Conservation (phyloP, 2,888 invertebrate genomes). For the Hyles lineata region DNA sequence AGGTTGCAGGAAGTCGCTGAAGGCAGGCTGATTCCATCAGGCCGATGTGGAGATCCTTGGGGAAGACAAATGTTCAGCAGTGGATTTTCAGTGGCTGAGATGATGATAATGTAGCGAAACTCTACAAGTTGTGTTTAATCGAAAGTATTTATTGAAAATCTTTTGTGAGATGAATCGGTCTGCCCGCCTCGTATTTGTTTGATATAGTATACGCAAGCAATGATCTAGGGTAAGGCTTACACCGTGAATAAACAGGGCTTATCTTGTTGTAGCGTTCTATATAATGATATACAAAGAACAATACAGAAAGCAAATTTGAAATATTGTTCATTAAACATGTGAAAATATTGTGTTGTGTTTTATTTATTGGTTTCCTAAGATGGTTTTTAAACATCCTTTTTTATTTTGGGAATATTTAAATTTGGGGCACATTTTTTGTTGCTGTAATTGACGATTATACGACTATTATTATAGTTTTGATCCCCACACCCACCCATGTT, state of each 20-base stretch:
- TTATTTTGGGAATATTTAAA: background rate
- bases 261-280: conserved; percentile 78
- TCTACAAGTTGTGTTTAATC: too few relatives aligned
- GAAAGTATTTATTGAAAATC: too few relatives aligned
- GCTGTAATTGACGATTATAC: too few relatives aligned
- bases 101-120: too few relatives aligned
- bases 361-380: conserved; percentile 41
- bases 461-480: too few relatives aligned
- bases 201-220: conserved; percentile 52
- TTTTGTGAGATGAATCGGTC: conserved; percentile 7
- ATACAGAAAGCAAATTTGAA: conserved; percentile 75
- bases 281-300: conserved; percentile 81
- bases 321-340: conserved; percentile 83
- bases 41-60: too few relatives aligned
- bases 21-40: too few relatives aligned
- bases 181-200: conserved; percentile 18
- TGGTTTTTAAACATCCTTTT: too few relatives aligned
- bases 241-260: conserved; percentile 82
- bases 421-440: background rate
- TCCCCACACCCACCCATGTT: too few relatives aligned
- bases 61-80: too few relatives aligned
- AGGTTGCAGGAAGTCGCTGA: too few relatives aligned
- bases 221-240: conserved; percentile 75
- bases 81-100: too few relatives aligned
- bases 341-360: conserved; percentile 62